Evolutionary conservation across 2,797 vertebrate genomes (phyloP), one percentile per base, ranked within the genome.

Genomic region (Galaxias olidus): DNA sequence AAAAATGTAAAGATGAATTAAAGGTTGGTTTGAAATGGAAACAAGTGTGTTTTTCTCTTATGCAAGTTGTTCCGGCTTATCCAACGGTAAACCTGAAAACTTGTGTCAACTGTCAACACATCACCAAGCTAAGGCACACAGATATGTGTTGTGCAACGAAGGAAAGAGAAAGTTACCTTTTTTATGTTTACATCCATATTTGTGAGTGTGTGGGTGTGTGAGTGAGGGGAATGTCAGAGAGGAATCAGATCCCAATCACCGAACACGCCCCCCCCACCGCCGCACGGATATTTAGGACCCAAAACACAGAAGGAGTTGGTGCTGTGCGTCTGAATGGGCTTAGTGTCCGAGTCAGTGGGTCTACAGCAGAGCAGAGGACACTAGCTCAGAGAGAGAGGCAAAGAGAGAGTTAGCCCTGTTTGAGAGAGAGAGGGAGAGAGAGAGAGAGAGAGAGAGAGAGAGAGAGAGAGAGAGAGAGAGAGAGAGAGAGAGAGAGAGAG

Each of bases 1-100:
- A 74, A 66, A 71, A 50, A 19, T 55, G 11, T 47, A 76, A 53
- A 76, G 63, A 75, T 74, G 70, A 9, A 43, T 66, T 66, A 71
- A 75, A 71, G 65, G 30, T 65, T 78, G 62, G n/a, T 82, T 79
- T 72, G 52, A 72, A 60, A 67, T 65, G 30, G 68, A 20, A 43
- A 4, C 57, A 9, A n/a, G n/a, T n/a, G 13, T 49, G 62, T 68
- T 51, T 71, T 76, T 65, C 53, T 43, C 49, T 47, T 8, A 46
- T 47, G 40, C 40, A 65, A 30, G 15, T 65, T 13, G 14, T 40
- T 72, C 4, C 9, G 3, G 8, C 12, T 44, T 51, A 52, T 56
- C 54, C 69, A 20, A 40, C 48, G 15, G 45, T 17, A 13, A 41
- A 20, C 30, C 14, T 18, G 30, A 14, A 43, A 11, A 6, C 30